A percentile compares a stretch with the other conserved stretches of the same genome.
phyloP scores from a whole-genome alignment of 2,888 invertebrate genomes.

The Agrochola macilenta region DNA sequence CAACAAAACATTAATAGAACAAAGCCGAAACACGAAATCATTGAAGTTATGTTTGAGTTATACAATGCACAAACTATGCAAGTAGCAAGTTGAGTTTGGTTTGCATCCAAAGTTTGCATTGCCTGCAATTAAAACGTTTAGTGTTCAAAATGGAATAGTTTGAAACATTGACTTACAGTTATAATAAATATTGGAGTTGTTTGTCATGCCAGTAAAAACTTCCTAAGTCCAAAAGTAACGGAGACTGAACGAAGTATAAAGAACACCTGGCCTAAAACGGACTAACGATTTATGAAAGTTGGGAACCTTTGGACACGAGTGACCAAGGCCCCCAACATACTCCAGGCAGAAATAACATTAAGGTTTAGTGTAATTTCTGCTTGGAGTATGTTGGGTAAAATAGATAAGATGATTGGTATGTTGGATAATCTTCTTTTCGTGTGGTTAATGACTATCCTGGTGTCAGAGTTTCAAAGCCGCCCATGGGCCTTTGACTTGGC shows the following conservation, averaged over 20 bases:
- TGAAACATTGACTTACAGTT: neutral
- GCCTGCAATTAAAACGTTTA: slow-evolving; percentile 37
- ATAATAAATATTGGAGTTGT: slow-evolving; percentile 3
- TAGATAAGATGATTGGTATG: too few species aligned
- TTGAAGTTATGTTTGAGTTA: slow-evolving; percentile 41
- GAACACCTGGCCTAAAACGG: slow-evolving; percentile 21
- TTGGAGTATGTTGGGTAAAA: neutral
- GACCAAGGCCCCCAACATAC: neutral
- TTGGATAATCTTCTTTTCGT: too few species aligned
- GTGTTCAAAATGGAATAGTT: slow-evolving; percentile 15
- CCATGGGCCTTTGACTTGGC: too few species aligned
- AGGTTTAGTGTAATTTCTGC: neutral
- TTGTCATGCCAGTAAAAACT: neutral
- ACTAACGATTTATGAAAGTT: slow-evolving; percentile 21
- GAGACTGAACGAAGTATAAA: slow-evolving; percentile 28
- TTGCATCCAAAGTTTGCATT: slow-evolving; percentile 27
- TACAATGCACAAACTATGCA: slow-evolving; percentile 41
- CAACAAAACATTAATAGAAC: slow-evolving; percentile 18
- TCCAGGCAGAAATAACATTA: too few species aligned
- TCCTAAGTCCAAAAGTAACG: neutral
- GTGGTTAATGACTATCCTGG: too few species aligned
- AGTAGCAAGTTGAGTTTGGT: slow-evolving; percentile 27
- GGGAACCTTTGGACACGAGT: slow-evolving; percentile 1
- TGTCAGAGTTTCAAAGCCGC: too few species aligned
- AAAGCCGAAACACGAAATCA: slow-evolving; percentile 24